A percentile compares a stretch with the other conserved stretches of the same genome.
phyloP scores from a whole-genome alignment of 2,113 vertebrate species.

The Zapornia atra region DNA sequence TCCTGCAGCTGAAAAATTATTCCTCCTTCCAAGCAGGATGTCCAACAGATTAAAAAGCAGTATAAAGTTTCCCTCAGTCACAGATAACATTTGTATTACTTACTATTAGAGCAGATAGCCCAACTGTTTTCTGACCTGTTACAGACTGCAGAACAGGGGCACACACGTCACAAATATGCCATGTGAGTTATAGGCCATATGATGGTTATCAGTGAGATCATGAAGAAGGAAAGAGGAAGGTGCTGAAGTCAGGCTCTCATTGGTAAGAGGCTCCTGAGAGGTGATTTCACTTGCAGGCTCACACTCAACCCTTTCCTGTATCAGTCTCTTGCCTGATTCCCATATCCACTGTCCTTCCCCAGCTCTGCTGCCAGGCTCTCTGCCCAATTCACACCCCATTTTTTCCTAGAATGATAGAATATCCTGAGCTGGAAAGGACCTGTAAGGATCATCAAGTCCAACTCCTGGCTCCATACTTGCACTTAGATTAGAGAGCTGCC shows the following conservation, averaged over 20 bases:
- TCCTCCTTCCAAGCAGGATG: constrained; percentile 12
- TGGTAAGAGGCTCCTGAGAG: neutral
- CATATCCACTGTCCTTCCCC: neutral
- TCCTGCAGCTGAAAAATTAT: constrained; percentile 25
- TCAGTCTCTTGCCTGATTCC: neutral
- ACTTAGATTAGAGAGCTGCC: neutral
- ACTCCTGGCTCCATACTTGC: neutral
- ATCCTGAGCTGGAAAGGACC: too few relatives aligned
- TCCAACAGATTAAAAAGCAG: constrained; percentile 1
- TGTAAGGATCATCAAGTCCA: too few relatives aligned
- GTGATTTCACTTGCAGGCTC: neutral
- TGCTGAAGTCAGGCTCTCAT: neutral
- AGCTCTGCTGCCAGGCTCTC: neutral
- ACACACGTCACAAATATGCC: fast-evolving
- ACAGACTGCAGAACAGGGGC: fast-evolving
- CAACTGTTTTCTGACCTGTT: neutral
- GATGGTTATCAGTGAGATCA: neutral
- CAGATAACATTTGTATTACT: neutral
- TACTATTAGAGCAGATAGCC: neutral
- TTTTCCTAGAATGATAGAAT: neutral
- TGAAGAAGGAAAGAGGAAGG: neutral
- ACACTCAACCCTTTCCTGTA: neutral
- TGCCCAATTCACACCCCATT: neutral
- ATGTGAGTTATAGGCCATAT: neutral
- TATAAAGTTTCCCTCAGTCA: neutral